Percentiles rank a stretch among this genome's conserved stretches.
Conservation (phyloP, 2,888 invertebrate genomes). For the Bombyx huttoni region DNA sequence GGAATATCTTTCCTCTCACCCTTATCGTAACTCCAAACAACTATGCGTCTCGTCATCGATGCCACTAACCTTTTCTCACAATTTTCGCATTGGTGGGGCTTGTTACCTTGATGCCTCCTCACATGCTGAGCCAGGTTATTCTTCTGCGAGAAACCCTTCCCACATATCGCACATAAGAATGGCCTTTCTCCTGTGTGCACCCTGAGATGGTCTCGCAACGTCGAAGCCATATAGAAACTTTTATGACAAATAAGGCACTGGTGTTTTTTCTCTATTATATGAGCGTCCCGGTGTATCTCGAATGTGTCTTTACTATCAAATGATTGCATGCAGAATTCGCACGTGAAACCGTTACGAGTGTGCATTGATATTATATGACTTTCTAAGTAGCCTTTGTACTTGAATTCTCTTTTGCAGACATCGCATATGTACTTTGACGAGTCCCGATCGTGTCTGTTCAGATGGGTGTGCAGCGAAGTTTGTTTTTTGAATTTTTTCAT, state of each 20-base stretch:
- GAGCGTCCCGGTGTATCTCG: slow-evolving; percentile 54
- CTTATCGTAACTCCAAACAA: too few species aligned
- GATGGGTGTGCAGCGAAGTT: slow-evolving; percentile 33
- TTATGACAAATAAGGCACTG: slow-evolving; percentile 59
- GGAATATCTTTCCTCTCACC: too few species aligned
- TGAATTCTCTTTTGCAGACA: slow-evolving; percentile 64
- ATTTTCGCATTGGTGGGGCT: slow-evolving; percentile 50
- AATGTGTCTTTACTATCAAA: slow-evolving; percentile 53
- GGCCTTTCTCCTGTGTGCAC: slow-evolving; percentile 74
- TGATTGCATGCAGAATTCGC: slow-evolving; percentile 50
- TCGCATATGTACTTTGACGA: slow-evolving; percentile 33
- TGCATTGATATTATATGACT: slow-evolving; percentile 63
- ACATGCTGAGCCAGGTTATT: slow-evolving; percentile 73
- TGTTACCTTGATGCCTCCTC: slow-evolving; percentile 67
- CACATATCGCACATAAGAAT: slow-evolving; percentile 69
- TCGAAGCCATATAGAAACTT: slow-evolving; percentile 64
- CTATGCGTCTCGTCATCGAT: neutral
- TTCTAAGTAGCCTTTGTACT: slow-evolving; percentile 65
- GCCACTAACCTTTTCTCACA: slow-evolving; percentile 48
- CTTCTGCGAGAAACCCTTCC: slow-evolving; percentile 73
- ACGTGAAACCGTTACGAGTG: slow-evolving; percentile 53
- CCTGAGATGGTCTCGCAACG: slow-evolving; percentile 72
- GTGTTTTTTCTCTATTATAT: slow-evolving; percentile 58
- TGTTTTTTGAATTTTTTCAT: slow-evolving; percentile 45
- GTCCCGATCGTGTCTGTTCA: slow-evolving; percentile 36